phyloP scores from a whole-genome alignment of 2,888 invertebrate genomes.

The Hypolimnas misippus region DNA sequence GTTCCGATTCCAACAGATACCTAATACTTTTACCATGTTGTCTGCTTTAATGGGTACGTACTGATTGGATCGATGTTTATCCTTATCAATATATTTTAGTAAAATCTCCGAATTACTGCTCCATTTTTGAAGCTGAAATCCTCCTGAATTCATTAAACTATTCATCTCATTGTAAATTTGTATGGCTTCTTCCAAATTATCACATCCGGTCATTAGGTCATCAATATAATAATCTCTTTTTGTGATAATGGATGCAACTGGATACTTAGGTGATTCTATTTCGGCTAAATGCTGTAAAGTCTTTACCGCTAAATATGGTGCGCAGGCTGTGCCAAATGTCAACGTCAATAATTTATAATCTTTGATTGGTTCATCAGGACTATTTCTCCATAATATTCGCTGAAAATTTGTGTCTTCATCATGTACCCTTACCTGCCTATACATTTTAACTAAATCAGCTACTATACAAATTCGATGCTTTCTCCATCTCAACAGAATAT shows the following conservation, averaged over 20 bases:
- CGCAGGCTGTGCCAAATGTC: not conserved
- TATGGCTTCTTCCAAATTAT: constrained; percentile 36
- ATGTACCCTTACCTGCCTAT: too few species aligned
- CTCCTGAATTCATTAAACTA: constrained; percentile 43
- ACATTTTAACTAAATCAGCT: too few species aligned
- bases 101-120: constrained; percentile 31
- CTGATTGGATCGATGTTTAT: too few species aligned
- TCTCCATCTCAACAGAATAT: too few species aligned
- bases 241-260: not conserved
- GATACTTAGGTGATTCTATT: not conserved
- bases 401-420: not conserved
- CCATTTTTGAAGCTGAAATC: constrained; percentile 48
- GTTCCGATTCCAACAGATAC: not conserved
- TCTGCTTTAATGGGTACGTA: not conserved
- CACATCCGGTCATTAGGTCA: not conserved
- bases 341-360: not conserved
- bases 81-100: not conserved
- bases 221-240: not conserved
- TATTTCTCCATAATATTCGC: not conserved
- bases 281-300: not conserved
- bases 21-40: not conserved
- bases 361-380: not conserved
- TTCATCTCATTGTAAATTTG: constrained; percentile 41
- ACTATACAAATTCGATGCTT: too few species aligned
- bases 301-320: not conserved